A percentile compares a stretch with the other conserved stretches of the same genome.
These are phyloP conservation scores for Noctuana brunneofusca DNA, from an alignment of 2,888 invertebrate species.

Conservation along the genomic window DNA sequence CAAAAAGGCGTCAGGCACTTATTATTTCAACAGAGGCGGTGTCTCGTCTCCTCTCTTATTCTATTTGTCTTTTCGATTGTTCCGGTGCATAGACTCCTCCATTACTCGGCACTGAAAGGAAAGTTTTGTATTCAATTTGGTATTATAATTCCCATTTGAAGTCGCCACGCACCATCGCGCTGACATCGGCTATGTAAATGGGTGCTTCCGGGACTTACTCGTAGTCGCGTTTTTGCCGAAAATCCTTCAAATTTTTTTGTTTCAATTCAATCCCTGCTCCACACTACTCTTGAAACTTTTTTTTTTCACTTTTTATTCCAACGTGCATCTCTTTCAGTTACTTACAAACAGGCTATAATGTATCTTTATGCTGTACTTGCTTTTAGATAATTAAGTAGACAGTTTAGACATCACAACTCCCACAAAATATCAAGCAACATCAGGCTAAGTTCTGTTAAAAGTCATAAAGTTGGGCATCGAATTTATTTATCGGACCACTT, in stretches of 20 bases:
- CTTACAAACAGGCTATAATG: neutral
- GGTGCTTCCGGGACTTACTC: constrained; percentile 77
- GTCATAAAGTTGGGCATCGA: constrained; percentile 36
- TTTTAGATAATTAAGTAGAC: too few relatives aligned
- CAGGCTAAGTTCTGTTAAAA: constrained; percentile 17
- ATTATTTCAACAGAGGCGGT: constrained; percentile 79
- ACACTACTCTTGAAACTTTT: constrained; percentile 25
- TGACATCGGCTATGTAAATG: constrained; percentile 82
- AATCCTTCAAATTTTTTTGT: constrained; percentile 57
- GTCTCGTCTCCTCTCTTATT: constrained; percentile 75
- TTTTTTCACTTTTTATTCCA: constrained; percentile 12
- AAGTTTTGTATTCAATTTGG: constrained; percentile 84
- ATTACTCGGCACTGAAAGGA: constrained; percentile 83
- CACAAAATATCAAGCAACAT: neutral
- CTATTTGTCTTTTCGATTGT: constrained; percentile 83
- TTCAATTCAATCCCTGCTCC: constrained; percentile 17
- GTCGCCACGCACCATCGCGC: constrained; percentile 82
- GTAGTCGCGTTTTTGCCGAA: constrained; percentile 73
- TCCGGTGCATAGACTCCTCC: constrained; percentile 83
- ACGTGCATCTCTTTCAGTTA: neutral
- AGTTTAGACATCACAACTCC: neutral
- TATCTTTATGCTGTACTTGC: neutral
- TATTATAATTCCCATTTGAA: constrained; percentile 84
- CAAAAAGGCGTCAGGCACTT: constrained; percentile 80
- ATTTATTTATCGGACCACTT: constrained; percentile 44